Percentiles rank a stretch among this genome's conserved stretches.
These are phyloP conservation scores for Drosophila dunni DNA, from an alignment of 1,140 invertebrate genomes.

Conservation along the genomic window DNA sequence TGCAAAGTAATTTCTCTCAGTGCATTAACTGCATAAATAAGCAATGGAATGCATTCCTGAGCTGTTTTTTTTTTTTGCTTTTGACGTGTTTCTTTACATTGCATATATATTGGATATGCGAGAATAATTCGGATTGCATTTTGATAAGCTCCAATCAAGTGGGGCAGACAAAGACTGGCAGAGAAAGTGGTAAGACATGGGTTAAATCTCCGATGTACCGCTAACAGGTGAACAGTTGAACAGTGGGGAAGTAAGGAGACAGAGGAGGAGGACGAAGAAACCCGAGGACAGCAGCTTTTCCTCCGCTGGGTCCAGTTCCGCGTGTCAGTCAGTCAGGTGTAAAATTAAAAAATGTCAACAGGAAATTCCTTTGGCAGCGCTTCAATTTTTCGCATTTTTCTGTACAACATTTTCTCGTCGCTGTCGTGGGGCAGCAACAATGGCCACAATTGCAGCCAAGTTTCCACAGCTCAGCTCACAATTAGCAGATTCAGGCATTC, in stretches of 20 bases:
- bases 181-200: background rate
- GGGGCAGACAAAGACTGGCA: background rate
- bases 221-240: slow-evolving; percentile 2
- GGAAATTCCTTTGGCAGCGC: slow-evolving; percentile 78
- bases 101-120: slow-evolving; percentile 3
- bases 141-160: slow-evolving; percentile 40
- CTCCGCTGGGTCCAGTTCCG: slow-evolving; percentile 22
- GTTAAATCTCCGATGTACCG: background rate
- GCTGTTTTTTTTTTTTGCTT: background rate
- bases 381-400: slow-evolving; percentile 70
- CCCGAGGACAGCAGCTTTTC: too few species aligned
- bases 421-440: background rate
- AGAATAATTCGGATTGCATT: slow-evolving; percentile 31
- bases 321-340: slow-evolving; percentile 77
- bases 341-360: slow-evolving; percentile 82
- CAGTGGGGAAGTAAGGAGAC: background rate
- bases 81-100: slow-evolving; percentile 8
- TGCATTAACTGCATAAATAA: background rate
- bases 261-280: background rate
- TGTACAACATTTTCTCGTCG: slow-evolving; percentile 47
- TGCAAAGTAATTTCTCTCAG: background rate
- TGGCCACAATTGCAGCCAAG: slow-evolving; percentile 18
- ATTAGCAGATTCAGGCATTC: slow-evolving; percentile 50
- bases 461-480: slow-evolving; percentile 34
- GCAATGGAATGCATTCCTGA: slow-evolving; percentile 8